Evolutionary conservation across 2,888 invertebrate species (phyloP).

Genomic region (Macroteleia sp.): DNA sequence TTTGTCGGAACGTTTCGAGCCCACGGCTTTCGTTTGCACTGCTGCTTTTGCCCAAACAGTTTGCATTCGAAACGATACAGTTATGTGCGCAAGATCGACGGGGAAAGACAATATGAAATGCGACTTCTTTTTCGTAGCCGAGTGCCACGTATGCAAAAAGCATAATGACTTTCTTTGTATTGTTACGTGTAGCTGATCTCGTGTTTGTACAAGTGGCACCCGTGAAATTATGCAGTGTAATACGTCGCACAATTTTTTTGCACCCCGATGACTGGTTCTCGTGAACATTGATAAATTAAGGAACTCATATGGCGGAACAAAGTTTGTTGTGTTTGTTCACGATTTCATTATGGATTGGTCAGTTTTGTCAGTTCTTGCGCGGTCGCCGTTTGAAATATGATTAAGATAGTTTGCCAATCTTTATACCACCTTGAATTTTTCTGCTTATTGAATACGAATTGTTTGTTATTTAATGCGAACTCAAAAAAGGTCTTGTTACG

Average conservation of each 20-base stretch:
- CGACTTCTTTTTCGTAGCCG: constrained; percentile 47
- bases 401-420: neutral
- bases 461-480: too few relatives aligned
- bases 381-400: neutral
- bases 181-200: constrained; percentile 28
- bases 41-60: constrained; percentile 50
- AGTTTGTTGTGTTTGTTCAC: constrained; percentile 14
- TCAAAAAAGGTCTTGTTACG: too few relatives aligned
- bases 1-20: constrained; percentile 67
- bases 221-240: constrained; percentile 49
- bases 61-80: constrained; percentile 56
- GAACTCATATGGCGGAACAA: constrained; percentile 34
- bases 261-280: neutral
- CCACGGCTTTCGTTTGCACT: constrained; percentile 54
- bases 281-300: constrained; percentile 18
- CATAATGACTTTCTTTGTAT: constrained; percentile 56
- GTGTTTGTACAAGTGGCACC: constrained; percentile 54
- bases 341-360: constrained; percentile 17
- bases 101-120: constrained; percentile 52
- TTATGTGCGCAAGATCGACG: constrained; percentile 45
- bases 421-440: neutral
- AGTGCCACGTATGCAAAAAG: constrained; percentile 36
- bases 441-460: too few relatives aligned
- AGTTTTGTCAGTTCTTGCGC: neutral
- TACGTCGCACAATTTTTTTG: constrained; percentile 13